These are phyloP conservation scores for Heterocephalus glaber DNA, from an alignment of 2,113 vertebrate genomes.

Conservation along the genomic window DNA sequence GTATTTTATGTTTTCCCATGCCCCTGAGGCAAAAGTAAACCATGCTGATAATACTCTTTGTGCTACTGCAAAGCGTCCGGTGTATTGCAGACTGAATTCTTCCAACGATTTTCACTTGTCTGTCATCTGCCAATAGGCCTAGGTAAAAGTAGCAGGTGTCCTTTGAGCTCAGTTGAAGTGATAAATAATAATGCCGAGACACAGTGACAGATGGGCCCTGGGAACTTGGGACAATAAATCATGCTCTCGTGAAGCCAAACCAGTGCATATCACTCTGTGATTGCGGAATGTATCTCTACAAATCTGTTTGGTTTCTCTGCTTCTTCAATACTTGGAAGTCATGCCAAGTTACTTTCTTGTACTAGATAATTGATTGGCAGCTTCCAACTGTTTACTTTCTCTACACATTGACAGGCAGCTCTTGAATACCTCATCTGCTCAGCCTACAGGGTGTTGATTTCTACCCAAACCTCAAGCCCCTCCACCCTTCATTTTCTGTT, in stretches of 20 bases:
- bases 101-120: neutral
- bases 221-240: constrained; percentile 10
- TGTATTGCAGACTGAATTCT: neutral
- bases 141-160: neutral
- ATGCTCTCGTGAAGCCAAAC: neutral
- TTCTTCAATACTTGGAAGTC: constrained; percentile 58
- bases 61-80: neutral
- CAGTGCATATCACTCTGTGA: neutral
- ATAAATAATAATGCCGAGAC: constrained; percentile 56
- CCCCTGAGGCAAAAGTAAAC: neutral
- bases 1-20: neutral
- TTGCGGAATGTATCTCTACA: constrained; percentile 18
- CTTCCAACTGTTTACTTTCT: constrained; percentile 67
- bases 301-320: constrained; percentile 52
- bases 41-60: neutral
- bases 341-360: constrained; percentile 40
- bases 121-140: neutral
- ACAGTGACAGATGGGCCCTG: constrained; percentile 47
- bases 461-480: neutral
- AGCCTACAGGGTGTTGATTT: constrained; percentile 46
- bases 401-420: constrained; percentile 45
- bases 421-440: constrained; percentile 48
- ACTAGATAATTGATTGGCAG: constrained; percentile 57
- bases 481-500: constrained; percentile 34
- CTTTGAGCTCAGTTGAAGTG: neutral